phyloP scores from a whole-genome alignment of 2,113 vertebrate species.

The Caloenas nicobarica region DNA sequence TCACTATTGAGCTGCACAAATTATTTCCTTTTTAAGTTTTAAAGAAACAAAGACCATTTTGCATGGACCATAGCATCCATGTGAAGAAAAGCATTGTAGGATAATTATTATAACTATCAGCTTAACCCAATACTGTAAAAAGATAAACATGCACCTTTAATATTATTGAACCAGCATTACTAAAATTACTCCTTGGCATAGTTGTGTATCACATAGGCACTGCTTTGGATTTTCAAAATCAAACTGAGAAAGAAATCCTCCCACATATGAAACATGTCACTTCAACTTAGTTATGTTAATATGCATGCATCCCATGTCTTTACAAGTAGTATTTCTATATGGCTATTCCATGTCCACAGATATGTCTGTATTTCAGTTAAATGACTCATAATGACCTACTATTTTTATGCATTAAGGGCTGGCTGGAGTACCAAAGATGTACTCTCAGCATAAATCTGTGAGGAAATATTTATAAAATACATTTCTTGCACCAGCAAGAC shows the following conservation, averaged over 20 bases:
- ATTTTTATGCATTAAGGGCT: constrained; percentile 65
- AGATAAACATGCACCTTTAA: constrained; percentile 53
- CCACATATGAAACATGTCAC: not conserved
- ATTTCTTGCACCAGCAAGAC: constrained; percentile 76
- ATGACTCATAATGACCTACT: constrained; percentile 29
- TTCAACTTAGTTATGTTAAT: constrained; percentile 15
- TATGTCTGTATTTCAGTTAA: constrained; percentile 44
- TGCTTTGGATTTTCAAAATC: constrained; percentile 65
- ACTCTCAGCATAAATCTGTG: constrained; percentile 54
- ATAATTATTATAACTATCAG: not conserved
- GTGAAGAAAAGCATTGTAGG: not conserved
- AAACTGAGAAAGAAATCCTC: constrained; percentile 26
- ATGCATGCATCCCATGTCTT: constrained; percentile 60
- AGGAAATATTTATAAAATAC: constrained; percentile 73
- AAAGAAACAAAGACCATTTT: not conserved
- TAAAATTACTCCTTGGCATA: constrained; percentile 71
- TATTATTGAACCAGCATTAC: constrained; percentile 52
- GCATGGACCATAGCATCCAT: not conserved
- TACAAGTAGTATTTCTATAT: constrained; percentile 56
- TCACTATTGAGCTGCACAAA: not conserved
- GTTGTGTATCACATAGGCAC: constrained; percentile 67
- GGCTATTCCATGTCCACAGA: constrained; percentile 54
- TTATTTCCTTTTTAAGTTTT: not conserved
- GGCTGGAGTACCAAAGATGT: constrained; percentile 50
- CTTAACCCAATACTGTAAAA: constrained; percentile 7